phyloP scores from a whole-genome alignment of 1,140 invertebrate species.

The Listronotus bonariensis region DNA sequence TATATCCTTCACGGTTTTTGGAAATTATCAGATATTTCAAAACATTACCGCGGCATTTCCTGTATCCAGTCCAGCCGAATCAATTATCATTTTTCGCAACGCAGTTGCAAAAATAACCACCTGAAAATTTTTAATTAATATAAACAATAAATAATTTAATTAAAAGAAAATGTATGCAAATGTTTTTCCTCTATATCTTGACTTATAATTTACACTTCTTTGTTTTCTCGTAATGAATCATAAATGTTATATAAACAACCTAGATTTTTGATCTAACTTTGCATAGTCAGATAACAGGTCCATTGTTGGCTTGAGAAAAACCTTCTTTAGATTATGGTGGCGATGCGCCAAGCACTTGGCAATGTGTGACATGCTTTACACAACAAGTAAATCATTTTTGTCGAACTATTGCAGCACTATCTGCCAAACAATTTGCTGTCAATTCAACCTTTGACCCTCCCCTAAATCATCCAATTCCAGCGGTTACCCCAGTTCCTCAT shows the following conservation, averaged over 20 bases:
- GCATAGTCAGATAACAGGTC: conserved; percentile 14
- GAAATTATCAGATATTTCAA: conserved; percentile 2
- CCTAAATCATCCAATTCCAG: too few relatives aligned
- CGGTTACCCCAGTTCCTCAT: too few relatives aligned
- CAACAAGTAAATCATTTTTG: too few relatives aligned
- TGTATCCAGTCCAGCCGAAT: conserved; percentile 7
- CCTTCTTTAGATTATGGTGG: conserved; percentile 19
- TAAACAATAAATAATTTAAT: conserved; percentile 16
- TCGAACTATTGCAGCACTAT: too few relatives aligned
- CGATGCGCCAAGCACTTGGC: neutral
- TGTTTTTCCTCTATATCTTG: conserved; percentile 15
- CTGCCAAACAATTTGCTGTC: too few relatives aligned
- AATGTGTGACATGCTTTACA: too few relatives aligned
- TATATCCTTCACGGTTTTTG: conserved; percentile 23
- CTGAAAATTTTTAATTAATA: conserved; percentile 21
- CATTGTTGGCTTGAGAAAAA: conserved; percentile 30
- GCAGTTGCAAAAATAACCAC: conserved; percentile 12
- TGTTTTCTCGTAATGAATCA: conserved; percentile 25
- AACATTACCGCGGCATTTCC: conserved; percentile 11
- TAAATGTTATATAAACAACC: conserved; percentile 41
- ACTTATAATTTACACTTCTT: conserved; percentile 25
- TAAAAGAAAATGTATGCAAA: conserved; percentile 22
- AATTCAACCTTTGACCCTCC: too few relatives aligned
- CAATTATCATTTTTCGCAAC: conserved; percentile 21
- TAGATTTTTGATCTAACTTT: conserved; percentile 38